Conservation (phyloP, 1,140 invertebrate genomes). For the Diorhabda carinulata region DNA sequence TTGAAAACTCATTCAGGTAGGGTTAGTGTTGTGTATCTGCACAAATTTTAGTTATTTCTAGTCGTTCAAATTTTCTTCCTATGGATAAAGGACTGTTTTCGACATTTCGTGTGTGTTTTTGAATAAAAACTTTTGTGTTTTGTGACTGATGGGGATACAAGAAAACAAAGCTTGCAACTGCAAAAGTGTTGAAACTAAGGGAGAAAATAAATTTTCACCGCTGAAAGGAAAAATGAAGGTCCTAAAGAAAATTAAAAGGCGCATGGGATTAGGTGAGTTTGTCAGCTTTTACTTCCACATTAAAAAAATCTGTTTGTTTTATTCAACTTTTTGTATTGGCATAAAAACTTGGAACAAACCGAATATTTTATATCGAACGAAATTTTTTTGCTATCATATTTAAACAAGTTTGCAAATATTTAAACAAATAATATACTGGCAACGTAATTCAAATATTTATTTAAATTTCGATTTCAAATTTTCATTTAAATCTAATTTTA, state of each 20-base stretch:
- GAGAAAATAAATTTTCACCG: slow-evolving; percentile 36
- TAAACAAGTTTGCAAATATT: no score
- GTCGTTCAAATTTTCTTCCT: background rate
- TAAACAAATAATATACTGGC: no score
- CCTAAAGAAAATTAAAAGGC: slow-evolving; percentile 53
- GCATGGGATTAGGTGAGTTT: slow-evolving; percentile 52
- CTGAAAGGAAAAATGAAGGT: slow-evolving; percentile 54
- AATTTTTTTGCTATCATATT: no score
- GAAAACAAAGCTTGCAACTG: slow-evolving; percentile 40
- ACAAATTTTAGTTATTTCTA: slow-evolving; percentile 1
- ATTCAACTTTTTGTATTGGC: no score
- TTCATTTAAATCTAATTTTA: no score
- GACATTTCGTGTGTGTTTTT: slow-evolving; percentile 14
- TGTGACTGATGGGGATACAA: slow-evolving; percentile 43
- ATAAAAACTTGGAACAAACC: no score
- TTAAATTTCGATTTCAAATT: no score
- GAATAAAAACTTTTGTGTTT: slow-evolving; percentile 21
- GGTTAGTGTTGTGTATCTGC: background rate
- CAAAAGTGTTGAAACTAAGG: slow-evolving; percentile 34
- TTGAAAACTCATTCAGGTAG: slow-evolving; percentile 10
- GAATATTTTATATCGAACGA: no score
- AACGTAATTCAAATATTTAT: no score
- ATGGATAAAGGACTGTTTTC: slow-evolving; percentile 5
- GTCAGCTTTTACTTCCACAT: no score
- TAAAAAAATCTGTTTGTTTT: no score